Evolutionary conservation across 2,113 vertebrate genomes (phyloP), one percentile per base, ranked within the genome.

Genomic region (Cochlearius cochlearius): DNA sequence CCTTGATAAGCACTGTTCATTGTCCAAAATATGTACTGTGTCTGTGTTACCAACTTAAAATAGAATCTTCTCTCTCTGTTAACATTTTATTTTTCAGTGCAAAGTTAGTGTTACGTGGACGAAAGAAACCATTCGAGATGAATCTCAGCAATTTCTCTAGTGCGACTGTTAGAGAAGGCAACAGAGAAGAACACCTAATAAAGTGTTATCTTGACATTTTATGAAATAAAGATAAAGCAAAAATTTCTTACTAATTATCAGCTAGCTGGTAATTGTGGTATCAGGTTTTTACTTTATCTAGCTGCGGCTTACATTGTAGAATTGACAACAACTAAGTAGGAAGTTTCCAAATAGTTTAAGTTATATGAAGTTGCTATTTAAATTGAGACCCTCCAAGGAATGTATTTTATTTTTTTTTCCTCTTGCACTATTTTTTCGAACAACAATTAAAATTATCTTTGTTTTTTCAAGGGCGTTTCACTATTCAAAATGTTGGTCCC

Each of bases 401-500:
- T 1, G 4, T 19, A 10, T 43, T 36, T 30, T 20, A 26, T 8
- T 41, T 3, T 34, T 68, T 23, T 26, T 32, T 5, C 7, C 9
- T 43, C 23, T 80, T 45, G 2, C 4, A 11, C 20, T 55, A 0
- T 59, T 15, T 56, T 76, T 64, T 93, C 41, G 34, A 53, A 22
- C 18, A 78, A 15, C 12, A 58, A 14, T 15, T 85, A 39, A 88
- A 84, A 72, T 4, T 2, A 3, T 29, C 4, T 50, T 23, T 88
- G 62, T 45, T 47, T 60, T 22, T 74, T 27, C n/a, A 52, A 96
- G 99, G 99, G 84, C 98, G 97, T 95, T 99, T 99, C 89, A 98
- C 98, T 62, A 98, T 99, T 80, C 99, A 99, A 80, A 99, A 99
- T 60, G 99, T 99, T 75, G 98, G 98, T 84, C 98, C 99, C 18